Evolutionary conservation across 2,797 vertebrate genomes (phyloP).

Genomic region (Hoplostethus atlanticus): DNA sequence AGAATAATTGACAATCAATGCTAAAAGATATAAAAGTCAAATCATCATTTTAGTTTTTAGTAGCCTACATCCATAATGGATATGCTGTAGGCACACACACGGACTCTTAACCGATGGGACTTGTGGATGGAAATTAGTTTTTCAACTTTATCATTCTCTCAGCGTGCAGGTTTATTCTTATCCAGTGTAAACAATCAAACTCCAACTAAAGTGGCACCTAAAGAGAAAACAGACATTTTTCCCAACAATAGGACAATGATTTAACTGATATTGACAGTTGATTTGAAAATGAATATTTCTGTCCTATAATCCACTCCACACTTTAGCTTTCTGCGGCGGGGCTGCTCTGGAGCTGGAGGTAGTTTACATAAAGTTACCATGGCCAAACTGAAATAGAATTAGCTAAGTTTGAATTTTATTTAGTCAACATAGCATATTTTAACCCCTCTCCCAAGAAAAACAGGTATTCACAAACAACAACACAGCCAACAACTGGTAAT

Average conservation of each 20-base stretch:
- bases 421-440: too few species aligned
- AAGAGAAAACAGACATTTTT: neutral
- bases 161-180: neutral
- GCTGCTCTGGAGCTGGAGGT: neutral
- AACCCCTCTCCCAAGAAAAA: too few species aligned
- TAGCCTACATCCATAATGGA: neutral
- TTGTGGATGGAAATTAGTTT: neutral
- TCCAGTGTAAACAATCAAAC: neutral
- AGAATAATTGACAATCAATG: neutral
- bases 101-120: slow-evolving; percentile 8
- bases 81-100: slow-evolving; percentile 11
- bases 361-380: neutral
- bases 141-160: slow-evolving; percentile 5
- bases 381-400: neutral
- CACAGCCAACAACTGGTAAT: too few species aligned
- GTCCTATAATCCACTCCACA: neutral
- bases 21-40: neutral
- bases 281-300: neutral
- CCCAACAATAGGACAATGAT: too few species aligned
- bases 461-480: too few species aligned
- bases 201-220: neutral
- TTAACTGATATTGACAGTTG: too few species aligned
- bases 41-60: neutral
- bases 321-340: neutral
- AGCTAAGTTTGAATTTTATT: too few species aligned